Conservation (phyloP, 2,888 invertebrate species). For the Callyntrura sp. region DNA sequence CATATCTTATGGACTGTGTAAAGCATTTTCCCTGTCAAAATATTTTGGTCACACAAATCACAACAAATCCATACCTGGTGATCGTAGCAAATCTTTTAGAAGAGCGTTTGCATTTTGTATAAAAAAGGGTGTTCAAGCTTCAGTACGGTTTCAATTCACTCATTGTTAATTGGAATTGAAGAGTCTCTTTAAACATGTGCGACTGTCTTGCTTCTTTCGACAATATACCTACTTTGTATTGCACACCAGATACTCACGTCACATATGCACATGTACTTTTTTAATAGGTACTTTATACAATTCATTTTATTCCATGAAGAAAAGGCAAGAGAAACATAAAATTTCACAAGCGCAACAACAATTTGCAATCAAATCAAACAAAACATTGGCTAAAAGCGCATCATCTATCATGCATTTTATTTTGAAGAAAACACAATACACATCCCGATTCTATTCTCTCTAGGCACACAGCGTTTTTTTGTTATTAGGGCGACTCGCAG, state of each 20-base stretch:
- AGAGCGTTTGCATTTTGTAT: neutral
- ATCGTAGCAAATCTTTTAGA: constrained; percentile 61
- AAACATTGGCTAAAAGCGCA: neutral
- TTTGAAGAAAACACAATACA: no score
- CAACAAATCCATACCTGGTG: constrained; percentile 64
- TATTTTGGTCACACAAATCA: constrained; percentile 68
- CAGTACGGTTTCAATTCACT: constrained; percentile 23
- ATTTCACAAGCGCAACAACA: constrained; percentile 4
- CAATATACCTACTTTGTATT: no score
- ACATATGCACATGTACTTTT: no score
- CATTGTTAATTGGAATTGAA: constrained; percentile 6
- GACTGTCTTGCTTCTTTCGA: no score
- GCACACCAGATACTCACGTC: no score
- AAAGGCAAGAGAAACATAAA: neutral
- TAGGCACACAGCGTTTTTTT: no score
- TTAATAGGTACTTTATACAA: neutral
- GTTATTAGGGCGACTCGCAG: neutral
- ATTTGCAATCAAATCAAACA: constrained; percentile 16
- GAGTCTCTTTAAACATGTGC: constrained; percentile 4
- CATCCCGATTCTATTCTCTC: no score
- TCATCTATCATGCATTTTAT: neutral
- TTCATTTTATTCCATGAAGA: neutral
- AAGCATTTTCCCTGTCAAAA: neutral
- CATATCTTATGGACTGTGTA: no score
- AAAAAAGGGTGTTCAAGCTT: neutral